Base-by-base conservation (phyloP, 2,888 invertebrate genomes). In the Erebia ligea region DNA sequence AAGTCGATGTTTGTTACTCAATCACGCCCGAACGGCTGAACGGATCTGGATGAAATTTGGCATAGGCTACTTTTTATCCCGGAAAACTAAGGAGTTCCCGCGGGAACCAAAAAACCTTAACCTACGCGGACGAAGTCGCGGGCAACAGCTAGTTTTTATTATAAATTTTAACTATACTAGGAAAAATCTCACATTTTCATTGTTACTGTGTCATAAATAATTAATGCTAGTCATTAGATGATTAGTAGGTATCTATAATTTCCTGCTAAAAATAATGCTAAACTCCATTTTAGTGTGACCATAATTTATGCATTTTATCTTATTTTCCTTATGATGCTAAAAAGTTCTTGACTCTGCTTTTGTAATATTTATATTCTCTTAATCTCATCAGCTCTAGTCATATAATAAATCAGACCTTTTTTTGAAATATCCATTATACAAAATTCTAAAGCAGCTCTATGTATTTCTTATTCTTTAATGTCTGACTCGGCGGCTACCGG, bases 401-500 rank as follows among this genome's bases (percentile, higher is more conserved):
- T 56, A 34, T 58, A 34, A 61, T 11, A 48, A 13, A 19, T 11
- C 13, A 45, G n/a, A 45, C 15, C 6, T 48, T 62, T 45, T 48
- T 50, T 50, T 63, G 6, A 15, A 25, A 48, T 19, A 5, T n/a
- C 10, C 6, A 11, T 57, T 57, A 48, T 25, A 40, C 42, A 34
- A 66, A 19, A 15, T 50, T 56, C 6, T 21, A 66, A 69, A 78
- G 76, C 81, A 79, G 82, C 90, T 91, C 91, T 82, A 89, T 81
- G 80, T 82, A 85, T 88, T 89, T 88, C 86, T 86, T 91, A 86
- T 88, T 89, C 90, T 84, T 87, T 86, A 87, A 87, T 84, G 87
- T 90, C 89, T 87, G 89, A 86, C 84, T 86, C 85, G 84, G 82
- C 87, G 81, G 92, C 92, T 93, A 93, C 92, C 92, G 92, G 92